Evolutionary conservation across 53 echinoderm and acorn worm species (phyloP).

Genomic region (Crossaster papposus): DNA sequence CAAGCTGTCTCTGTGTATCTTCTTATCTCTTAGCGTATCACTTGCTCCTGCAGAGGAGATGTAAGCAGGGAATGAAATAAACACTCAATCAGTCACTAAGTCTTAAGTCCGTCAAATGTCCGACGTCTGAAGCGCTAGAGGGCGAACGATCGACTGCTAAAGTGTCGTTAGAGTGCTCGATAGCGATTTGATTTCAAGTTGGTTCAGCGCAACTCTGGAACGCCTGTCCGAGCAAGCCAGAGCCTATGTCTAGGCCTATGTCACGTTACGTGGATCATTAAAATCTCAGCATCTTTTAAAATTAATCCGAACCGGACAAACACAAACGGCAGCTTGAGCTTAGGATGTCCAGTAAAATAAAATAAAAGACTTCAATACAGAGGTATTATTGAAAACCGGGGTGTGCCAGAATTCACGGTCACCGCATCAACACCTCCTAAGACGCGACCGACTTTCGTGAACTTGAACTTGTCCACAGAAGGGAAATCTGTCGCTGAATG

Average conservation of each 20-base stretch:
- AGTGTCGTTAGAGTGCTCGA: too few species aligned
- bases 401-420: slow-evolving; percentile 9
- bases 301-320: too few species aligned
- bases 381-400: neutral
- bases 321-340: neutral
- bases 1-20: neutral
- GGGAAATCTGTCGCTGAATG: neutral
- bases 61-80: slow-evolving; percentile 6
- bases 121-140: too few species aligned
- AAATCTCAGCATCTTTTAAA: too few species aligned
- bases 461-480: slow-evolving; percentile 11
- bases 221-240: too few species aligned
- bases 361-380: neutral
- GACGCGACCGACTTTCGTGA: slow-evolving; percentile 32
- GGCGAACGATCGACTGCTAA: too few species aligned
- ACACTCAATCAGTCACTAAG: neutral
- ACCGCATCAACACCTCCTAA: neutral
- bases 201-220: too few species aligned
- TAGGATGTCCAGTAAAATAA: neutral
- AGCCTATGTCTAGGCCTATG: too few species aligned
- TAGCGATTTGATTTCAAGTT: too few species aligned
- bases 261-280: too few species aligned
- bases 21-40: neutral
- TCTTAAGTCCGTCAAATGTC: too few species aligned
- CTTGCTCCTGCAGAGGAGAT: slow-evolving; percentile 34